Conservation (phyloP, 1,140 invertebrate genomes). For the Wiebesia pumilae region DNA sequence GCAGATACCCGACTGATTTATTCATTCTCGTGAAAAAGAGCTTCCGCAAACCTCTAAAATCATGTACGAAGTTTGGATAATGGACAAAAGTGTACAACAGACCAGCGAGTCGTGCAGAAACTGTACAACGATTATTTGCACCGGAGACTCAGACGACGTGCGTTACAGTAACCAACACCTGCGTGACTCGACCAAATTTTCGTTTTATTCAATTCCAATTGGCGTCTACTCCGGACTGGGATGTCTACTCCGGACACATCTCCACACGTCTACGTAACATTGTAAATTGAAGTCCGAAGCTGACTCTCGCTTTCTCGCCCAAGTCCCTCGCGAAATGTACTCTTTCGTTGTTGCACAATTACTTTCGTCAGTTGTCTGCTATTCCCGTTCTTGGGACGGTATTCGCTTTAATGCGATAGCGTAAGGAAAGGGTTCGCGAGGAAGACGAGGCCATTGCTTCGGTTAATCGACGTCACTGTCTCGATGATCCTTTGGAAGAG, state of each 20-base stretch:
- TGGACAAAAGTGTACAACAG: not conserved
- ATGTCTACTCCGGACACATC: not conserved
- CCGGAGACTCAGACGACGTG: not conserved
- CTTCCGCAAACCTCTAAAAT: not conserved
- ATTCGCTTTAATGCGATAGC: not conserved
- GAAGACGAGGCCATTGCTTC: not conserved
- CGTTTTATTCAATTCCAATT: conserved; percentile 52
- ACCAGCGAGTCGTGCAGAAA: not conserved
- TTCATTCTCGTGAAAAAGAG: too few species aligned
- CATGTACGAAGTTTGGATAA: not conserved
- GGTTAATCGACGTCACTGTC: not conserved
- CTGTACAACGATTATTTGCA: not conserved
- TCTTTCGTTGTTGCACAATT: not conserved
- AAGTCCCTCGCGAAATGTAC: not conserved
- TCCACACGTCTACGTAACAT: not conserved
- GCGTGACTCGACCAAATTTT: conserved; percentile 46
- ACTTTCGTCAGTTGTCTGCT: not conserved
- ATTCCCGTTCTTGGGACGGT: not conserved
- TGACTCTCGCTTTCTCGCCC: conserved; percentile 38
- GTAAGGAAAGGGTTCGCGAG: not conserved
- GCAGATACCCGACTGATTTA: not conserved
- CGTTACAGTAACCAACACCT: not conserved
- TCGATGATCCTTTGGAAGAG: not conserved
- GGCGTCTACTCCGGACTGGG: not conserved
- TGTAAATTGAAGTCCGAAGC: conserved; percentile 43